Conservation (phyloP, 2,797 vertebrate species). For the Dermochelys coriacea region DNA sequence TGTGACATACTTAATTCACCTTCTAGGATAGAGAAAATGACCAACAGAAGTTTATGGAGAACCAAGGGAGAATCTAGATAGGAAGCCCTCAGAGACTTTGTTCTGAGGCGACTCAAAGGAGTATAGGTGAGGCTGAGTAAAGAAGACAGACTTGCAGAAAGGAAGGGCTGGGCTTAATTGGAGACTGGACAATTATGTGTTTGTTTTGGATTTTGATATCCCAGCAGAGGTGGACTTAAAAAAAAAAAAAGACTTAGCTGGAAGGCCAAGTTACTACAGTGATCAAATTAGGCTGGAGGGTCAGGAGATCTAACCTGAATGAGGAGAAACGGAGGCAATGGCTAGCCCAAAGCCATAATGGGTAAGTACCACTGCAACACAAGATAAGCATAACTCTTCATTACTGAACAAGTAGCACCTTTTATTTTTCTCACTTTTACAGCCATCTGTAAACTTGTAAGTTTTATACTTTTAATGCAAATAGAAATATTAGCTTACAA, state of each 20-base stretch:
- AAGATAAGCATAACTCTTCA: not conserved
- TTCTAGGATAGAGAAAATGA: no score
- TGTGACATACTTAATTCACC: no score
- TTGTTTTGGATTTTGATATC: not conserved
- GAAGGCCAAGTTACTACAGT: not conserved
- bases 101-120: not conserved
- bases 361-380: not conserved
- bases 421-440: not conserved
- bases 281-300: not conserved
- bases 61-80: not conserved
- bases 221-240: not conserved
- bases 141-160: not conserved
- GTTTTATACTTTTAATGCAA: not conserved
- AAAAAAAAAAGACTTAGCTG: not conserved
- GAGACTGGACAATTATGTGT: no score
- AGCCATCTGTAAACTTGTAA: no score
- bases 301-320: not conserved
- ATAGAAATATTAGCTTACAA: not conserved
- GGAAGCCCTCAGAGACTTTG: not conserved
- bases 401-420: not conserved
- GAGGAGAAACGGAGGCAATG: not conserved
- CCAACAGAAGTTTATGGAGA: no score
- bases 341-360: not conserved
- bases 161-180: not conserved
- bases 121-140: not conserved